Percentiles rank a stretch among this genome's conserved stretches.
phyloP scores from a whole-genome alignment of 2,113 vertebrate genomes.

The Sphaerodactylus townsendi region DNA sequence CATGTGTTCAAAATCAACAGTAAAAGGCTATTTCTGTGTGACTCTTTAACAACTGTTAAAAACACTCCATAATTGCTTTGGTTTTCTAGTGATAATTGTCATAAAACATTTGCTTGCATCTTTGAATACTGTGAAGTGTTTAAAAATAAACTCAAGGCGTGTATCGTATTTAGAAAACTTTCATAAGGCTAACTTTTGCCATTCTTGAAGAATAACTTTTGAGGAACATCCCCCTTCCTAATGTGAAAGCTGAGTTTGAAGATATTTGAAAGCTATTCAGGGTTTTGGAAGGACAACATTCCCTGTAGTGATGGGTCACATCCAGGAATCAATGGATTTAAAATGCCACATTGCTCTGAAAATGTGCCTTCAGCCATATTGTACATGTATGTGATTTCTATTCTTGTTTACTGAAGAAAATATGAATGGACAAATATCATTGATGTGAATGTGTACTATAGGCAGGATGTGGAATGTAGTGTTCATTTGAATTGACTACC shows the following conservation, averaged over 20 bases:
- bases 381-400: neutral
- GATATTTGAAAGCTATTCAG: conserved; percentile 11
- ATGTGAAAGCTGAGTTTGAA: neutral
- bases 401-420: neutral
- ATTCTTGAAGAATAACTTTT: conserved; percentile 1
- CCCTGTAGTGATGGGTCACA: neutral
- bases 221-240: neutral
- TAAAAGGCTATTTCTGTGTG: neutral
- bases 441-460: neutral
- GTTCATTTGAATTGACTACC: neutral
- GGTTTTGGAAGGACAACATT: conserved; percentile 8
- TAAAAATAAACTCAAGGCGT: neutral
- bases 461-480: neutral
- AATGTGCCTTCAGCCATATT: neutral
- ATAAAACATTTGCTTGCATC: neutral
- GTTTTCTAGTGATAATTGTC: neutral
- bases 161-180: neutral
- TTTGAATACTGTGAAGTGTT: neutral
- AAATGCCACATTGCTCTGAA: conserved; percentile 11
- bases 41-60: neutral
- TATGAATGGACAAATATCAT: neutral
- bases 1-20: neutral
- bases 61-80: neutral
- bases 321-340: conserved; percentile 13
- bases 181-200: neutral